Evolutionary conservation across 1,140 invertebrate genomes (phyloP), one percentile per base, ranked within the genome.

Genomic region (Trichonephila clavata): DNA sequence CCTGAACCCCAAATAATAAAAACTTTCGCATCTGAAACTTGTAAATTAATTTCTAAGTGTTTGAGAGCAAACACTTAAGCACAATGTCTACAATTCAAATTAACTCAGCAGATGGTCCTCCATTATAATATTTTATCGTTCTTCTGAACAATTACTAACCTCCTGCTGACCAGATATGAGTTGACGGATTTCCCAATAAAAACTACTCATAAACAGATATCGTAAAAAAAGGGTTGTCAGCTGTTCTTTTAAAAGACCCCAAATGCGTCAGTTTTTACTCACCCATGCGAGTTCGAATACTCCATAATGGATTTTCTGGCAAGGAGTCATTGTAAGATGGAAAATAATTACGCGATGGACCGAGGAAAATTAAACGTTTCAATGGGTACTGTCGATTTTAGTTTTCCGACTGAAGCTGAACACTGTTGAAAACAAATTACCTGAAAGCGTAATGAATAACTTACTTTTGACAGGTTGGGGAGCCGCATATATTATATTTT

Each of bases 221-320:
- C 71, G 32, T 16, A 39, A 27, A 77, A 14, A 39, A 63, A 20
- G 27, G 32, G 14, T 7, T 18, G 68, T 77, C 27, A 32, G 32
- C 71, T 39, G 3, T 39, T 77, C 27, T 16, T 27, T 39, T 27
- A 77, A 77, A 77, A 27, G 27, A 21, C 43, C 27, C 77, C 77
- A 50, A 24, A 10, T 77, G 71, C 71, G 14, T 27, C 27, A 57
- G 81, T 83, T 83, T 83, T 43, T 50, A 27, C 13, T 32, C 77
- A 24, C 10, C 24, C 77, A 20, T 81, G 81, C 32, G 81, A 57
- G 27, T 16, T 14, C 20, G 32, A 39, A 77, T 7, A n/a, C 20
- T 24, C 24, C 24, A 27, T 83, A 83, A 83, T 83, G 81, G 50
- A 83, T 83, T 83, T 83, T 59, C 43, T 83, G 81, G 81, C 81